Base-by-base conservation (phyloP, 2,888 invertebrate species). In the Lottia scabra region DNA sequence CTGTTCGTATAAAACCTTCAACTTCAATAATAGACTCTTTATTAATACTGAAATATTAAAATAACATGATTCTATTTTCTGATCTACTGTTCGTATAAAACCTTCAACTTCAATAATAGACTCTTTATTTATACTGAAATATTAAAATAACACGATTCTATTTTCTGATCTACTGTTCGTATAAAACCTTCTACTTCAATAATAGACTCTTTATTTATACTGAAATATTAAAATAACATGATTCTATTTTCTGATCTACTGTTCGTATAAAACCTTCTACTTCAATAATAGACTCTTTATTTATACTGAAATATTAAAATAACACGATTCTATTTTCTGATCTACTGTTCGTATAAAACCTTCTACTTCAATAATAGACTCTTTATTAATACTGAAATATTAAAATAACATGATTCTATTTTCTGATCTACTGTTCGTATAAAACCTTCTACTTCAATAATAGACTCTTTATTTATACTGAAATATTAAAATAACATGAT, bases 11-110 rank as follows among this genome's bases (percentile, higher is more conserved):
- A 65, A 92, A 91, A 0, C 96, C 98, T 86, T 94, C 92, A 0
- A 99, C 92, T 90, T 99, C 99, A 38, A 99, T 91, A 76, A 99
- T 96, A 0, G 98, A 98, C 88, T 99, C 99, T 88, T 97, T 97
- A 10, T 95, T 93, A 80, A 99, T 94, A 84, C 96, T 96, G 89
- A 15, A 80, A 38, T 38, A 38, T 38, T 30, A 6, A 6, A 30
- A 10, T n/a, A n/a, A n/a, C n/a, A n/a, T n/a, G n/a, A n/a, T n/a
- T n/a, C n/a, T n/a, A n/a, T n/a, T 81, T 92, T 92, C 62, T 93
- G 92, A 0, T 92, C 91, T 0, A 95, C 96, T 73, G 92, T 91
- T 30, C 93, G 93, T 0, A 98, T 94, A 65, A 92, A 91, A 0
- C 96, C 98, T 86, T 94, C 92, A 0, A 99, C 92, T 90, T 99